phyloP scores from a whole-genome alignment of 2,113 vertebrate genomes.

The Camarhynchus parvulus region DNA sequence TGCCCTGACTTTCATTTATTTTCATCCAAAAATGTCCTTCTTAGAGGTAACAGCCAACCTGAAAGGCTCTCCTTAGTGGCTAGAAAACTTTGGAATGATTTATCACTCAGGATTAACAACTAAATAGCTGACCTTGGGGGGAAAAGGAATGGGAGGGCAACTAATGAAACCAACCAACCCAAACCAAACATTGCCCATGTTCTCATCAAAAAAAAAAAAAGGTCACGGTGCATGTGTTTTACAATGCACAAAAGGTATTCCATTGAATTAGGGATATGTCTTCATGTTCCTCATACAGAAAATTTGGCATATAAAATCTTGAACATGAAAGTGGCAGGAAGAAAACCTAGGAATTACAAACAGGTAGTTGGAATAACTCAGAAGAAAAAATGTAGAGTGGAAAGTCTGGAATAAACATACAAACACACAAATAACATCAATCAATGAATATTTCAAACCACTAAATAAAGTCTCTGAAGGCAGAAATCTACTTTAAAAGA shows the following conservation, averaged over 20 bases:
- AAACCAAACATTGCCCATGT: fast-evolving
- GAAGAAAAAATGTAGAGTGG: neutral
- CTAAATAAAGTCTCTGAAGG: neutral
- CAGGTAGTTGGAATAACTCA: neutral
- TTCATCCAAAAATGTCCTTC: neutral
- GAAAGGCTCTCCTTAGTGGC: neutral
- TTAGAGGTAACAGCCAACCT: neutral
- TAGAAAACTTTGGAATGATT: neutral
- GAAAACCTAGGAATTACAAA: neutral
- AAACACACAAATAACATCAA: neutral
- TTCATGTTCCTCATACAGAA: neutral
- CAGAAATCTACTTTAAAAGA: neutral
- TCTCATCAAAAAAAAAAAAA: neutral
- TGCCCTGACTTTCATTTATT: neutral
- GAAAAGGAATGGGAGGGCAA: fast-evolving
- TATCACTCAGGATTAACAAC: neutral
- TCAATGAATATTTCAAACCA: neutral
- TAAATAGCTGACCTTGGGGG: neutral
- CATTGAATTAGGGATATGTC: neutral
- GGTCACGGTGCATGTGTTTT: neutral
- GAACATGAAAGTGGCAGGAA: neutral
- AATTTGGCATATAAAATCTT: neutral
- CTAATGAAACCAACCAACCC: neutral
- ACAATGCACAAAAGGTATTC: neutral
- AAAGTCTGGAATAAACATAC: neutral